Percentiles rank a stretch among this genome's conserved stretches.
These are phyloP conservation scores for Brienomyrus longianalis DNA, from an alignment of 2,113 vertebrate genomes.

Conservation along the genomic window DNA sequence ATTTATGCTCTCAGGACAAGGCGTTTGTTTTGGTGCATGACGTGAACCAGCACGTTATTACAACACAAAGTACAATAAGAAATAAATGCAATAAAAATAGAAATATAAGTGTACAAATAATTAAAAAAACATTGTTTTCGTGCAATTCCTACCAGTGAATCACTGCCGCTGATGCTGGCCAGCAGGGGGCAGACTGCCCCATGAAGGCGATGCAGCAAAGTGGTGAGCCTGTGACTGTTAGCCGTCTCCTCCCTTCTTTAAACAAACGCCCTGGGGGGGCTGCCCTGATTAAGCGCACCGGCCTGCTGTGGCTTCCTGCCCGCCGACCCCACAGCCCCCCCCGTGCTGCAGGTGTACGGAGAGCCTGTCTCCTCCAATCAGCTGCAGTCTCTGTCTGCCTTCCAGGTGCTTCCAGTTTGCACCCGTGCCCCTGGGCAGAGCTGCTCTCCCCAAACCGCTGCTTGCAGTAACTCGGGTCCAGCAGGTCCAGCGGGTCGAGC, in stretches of 20 bases:
- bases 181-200: not conserved
- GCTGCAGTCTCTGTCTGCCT: not conserved
- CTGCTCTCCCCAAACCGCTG: not conserved
- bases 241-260: not conserved
- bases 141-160: not conserved
- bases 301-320: not conserved
- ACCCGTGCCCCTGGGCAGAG: not conserved
- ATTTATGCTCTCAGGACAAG: not conserved
- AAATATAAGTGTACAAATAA: not conserved
- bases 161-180: not conserved
- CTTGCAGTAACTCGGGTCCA: not conserved
- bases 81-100: not conserved
- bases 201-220: not conserved
- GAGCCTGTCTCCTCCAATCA: slow-evolving; percentile 1
- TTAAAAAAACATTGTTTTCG: not conserved
- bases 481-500: not conserved
- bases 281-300: not conserved
- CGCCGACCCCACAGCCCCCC: not conserved
- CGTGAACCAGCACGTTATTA: not conserved
- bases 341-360: slow-evolving; percentile 11
- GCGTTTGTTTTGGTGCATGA: not conserved
- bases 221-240: not conserved
- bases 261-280: not conserved
- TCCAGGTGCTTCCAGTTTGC: slow-evolving; percentile 3
- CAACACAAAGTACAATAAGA: not conserved